Conservation (phyloP, 2,797 vertebrate species). For the Pagetopsis macropterus region DNA sequence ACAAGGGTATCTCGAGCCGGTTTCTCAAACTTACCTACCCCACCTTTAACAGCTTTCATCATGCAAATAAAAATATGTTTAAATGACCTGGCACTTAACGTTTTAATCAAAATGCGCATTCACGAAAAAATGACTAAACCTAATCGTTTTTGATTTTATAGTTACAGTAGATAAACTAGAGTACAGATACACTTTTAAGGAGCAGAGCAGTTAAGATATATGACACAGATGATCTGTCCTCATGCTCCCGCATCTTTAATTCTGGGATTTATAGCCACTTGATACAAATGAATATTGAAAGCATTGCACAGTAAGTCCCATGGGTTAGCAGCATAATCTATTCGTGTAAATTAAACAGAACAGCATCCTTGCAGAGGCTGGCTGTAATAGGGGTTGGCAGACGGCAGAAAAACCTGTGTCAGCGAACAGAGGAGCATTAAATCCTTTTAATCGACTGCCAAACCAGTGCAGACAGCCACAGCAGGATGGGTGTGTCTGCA, state of each 20-base stretch:
- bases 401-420: slow-evolving; percentile 41
- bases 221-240: background rate
- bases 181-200: background rate
- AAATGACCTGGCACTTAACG: background rate
- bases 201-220: background rate
- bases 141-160: background rate
- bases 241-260: background rate
- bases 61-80: too few relatives aligned
- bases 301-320: background rate
- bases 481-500: slow-evolving; percentile 38
- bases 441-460: slow-evolving; percentile 54
- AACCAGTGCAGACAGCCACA: slow-evolving; percentile 29
- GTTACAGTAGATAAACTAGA: background rate
- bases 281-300: background rate
- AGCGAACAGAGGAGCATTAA: slow-evolving; percentile 46
- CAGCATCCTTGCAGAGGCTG: slow-evolving; percentile 17
- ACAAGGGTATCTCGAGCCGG: too few relatives aligned
- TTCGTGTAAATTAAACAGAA: background rate
- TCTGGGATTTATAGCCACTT: background rate
- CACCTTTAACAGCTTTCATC: too few relatives aligned
- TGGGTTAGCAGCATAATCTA: background rate
- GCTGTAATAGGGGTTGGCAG: slow-evolving; percentile 26
- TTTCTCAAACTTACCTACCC: too few relatives aligned
- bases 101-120: background rate
- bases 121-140: background rate